These are phyloP conservation scores for Takifugu bimaculatus DNA, from an alignment of 2,113 vertebrate genomes.

Conservation along the genomic window DNA sequence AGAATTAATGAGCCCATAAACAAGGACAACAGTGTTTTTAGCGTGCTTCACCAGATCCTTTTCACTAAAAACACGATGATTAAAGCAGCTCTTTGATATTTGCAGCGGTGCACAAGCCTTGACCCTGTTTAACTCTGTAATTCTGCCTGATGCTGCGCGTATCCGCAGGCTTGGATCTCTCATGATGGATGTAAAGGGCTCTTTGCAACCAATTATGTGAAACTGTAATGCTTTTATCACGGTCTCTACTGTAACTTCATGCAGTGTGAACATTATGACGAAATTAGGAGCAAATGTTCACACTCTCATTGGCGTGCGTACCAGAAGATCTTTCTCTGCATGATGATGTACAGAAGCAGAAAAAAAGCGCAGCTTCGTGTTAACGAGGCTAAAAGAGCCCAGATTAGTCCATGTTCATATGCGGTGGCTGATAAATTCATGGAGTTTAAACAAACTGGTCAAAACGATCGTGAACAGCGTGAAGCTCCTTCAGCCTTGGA, in stretches of 20 bases:
- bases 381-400: too few species aligned
- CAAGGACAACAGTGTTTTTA: too few species aligned
- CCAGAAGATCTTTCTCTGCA: too few species aligned
- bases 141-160: constrained; percentile 19
- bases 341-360: too few species aligned
- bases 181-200: constrained; percentile 28
- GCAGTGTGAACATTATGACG: constrained; percentile 30
- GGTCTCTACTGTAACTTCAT: constrained; percentile 13
- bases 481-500: too few species aligned
- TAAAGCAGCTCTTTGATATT: constrained; percentile 25
- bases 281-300: constrained; percentile 37
- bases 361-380: too few species aligned
- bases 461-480: too few species aligned
- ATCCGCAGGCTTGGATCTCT: constrained; percentile 46
- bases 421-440: too few species aligned
- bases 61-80: background rate
- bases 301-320: constrained; percentile 16
- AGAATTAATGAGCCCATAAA: too few species aligned
- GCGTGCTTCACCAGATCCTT: too few species aligned
- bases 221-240: constrained; percentile 45
- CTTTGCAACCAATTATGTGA: constrained; percentile 54
- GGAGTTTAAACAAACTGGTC: too few species aligned
- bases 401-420: too few species aligned
- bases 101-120: constrained; percentile 16
- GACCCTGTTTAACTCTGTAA: constrained; percentile 41